Percentiles rank a stretch among this genome's conserved stretches.
These are phyloP conservation scores for Thalassarche chlororhynchos DNA, from an alignment of 2,113 vertebrate species.

Conservation along the genomic window DNA sequence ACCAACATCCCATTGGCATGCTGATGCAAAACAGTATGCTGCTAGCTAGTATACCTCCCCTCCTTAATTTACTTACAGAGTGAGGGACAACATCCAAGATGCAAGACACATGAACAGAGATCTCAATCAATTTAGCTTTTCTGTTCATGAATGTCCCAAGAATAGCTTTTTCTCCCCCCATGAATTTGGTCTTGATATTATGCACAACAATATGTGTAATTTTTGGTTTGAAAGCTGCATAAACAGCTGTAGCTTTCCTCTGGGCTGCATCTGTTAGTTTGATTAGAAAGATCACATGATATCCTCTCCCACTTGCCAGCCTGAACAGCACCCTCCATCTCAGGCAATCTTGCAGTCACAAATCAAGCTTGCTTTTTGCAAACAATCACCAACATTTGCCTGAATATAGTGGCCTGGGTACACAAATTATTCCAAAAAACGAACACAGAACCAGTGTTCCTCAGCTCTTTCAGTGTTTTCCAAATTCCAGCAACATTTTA, in stretches of 20 bases:
- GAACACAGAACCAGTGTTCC: background rate
- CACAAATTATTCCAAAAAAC: background rate
- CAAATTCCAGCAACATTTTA: background rate
- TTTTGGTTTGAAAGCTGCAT: background rate
- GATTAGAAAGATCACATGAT: background rate
- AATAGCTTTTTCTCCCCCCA: background rate
- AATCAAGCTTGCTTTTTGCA: background rate
- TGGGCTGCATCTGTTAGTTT: background rate
- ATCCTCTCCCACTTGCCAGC: background rate
- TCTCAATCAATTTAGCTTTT: background rate
- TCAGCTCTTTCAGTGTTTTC: background rate
- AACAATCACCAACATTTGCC: background rate
- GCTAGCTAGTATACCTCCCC: background rate
- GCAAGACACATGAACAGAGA: background rate
- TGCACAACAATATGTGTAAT: background rate
- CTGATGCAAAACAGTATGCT: background rate
- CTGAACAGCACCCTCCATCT: background rate
- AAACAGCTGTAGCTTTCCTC: constrained; percentile 13
- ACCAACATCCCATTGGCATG: background rate
- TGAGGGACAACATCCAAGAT: background rate
- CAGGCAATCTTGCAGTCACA: background rate
- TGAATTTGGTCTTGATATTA: background rate
- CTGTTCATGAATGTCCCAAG: background rate
- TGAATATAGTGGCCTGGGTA: background rate
- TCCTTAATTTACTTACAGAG: background rate